phyloP scores from a whole-genome alignment of 1,140 invertebrate species.

The Drosophila pachea region DNA sequence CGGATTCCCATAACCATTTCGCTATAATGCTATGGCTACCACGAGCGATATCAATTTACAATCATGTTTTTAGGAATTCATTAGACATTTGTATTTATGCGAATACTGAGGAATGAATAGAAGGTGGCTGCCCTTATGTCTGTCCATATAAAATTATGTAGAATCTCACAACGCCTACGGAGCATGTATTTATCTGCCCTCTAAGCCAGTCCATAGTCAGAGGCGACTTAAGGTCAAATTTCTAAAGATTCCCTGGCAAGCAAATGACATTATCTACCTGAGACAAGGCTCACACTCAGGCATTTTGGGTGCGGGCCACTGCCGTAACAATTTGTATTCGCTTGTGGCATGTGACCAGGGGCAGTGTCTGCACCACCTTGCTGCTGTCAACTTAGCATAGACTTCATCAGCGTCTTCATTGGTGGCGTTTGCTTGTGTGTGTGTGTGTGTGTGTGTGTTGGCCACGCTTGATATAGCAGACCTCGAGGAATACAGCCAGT shows the following conservation, averaged over 20 bases:
- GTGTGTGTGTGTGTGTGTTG: background rate
- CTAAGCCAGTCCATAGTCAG: background rate
- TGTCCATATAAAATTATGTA: too few species aligned
- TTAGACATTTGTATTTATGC: background rate
- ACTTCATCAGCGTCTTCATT: conserved; percentile 21
- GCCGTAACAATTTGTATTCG: conserved; percentile 52
- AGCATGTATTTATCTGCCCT: background rate
- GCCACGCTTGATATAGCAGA: conserved; percentile 44
- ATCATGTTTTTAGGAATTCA: background rate
- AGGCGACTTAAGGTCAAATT: conserved; percentile 42
- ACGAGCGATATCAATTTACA: background rate
- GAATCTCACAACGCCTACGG: too few species aligned
- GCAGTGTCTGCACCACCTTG: conserved; percentile 42
- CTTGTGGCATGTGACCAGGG: conserved; percentile 43
- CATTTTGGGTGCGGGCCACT: conserved; percentile 6
- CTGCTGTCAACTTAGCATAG: conserved; percentile 28
- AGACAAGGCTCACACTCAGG: conserved; percentile 9
- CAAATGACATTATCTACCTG: conserved; percentile 66
- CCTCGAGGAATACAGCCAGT: conserved; percentile 11
- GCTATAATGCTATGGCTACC: background rate
- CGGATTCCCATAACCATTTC: conserved; percentile 1
- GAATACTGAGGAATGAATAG: too few species aligned
- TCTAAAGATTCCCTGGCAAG: conserved; percentile 20
- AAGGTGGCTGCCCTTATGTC: too few species aligned
- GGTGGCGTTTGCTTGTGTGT: conserved; percentile 20